Base-by-base conservation (phyloP, 2,113 vertebrate genomes). In the Semnornis frantzii region DNA sequence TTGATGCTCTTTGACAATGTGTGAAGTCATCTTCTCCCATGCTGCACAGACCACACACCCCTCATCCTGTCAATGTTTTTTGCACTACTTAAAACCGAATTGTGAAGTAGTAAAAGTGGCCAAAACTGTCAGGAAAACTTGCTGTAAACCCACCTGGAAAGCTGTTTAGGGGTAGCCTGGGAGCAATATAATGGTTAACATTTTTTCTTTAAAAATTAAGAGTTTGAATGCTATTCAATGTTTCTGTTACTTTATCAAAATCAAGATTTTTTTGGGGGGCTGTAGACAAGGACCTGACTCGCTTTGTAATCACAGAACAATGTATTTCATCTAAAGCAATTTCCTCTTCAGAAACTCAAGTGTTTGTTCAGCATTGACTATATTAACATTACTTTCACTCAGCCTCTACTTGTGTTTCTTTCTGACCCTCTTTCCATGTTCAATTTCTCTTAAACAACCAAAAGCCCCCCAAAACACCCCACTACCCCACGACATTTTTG, bases 1-100 rank as follows among this genome's bases (percentile, higher is more conserved):
- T 33, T 90, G 44, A 24, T 65, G 23, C 5, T 59, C 9, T 89
- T 46, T 62, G 37, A 44, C 24, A 37, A 17, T 0, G 2, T 2
- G 1, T 34, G 21, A 34, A 65, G 19, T 50, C 1, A 0, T 34
- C 10, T 23, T 91, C 30, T 83, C 30, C 39, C 9, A 1, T 24
- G 9, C 9, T 25, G 5, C 8, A 50, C 48, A 23, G 48, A 50
- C 20, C 48, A 23, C 9, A n/a, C 58, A 34, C n/a, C 58, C 20
- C 6, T 8, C 11, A 4, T 8, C 3, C 11, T 6, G 48, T 4
- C 5, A 8, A 3, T 5, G 5, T 42, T 57, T 84, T 87, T 87
- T 63, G 33, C 5, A 10, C 9, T 55, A 5, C 57, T 84, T 68
- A 25, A 44, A 42, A 9, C 9, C 5, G 23, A 46, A 28, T 55